Base-by-base conservation (phyloP, 2,113 vertebrate genomes). In the Saccopteryx leptura region DNA sequence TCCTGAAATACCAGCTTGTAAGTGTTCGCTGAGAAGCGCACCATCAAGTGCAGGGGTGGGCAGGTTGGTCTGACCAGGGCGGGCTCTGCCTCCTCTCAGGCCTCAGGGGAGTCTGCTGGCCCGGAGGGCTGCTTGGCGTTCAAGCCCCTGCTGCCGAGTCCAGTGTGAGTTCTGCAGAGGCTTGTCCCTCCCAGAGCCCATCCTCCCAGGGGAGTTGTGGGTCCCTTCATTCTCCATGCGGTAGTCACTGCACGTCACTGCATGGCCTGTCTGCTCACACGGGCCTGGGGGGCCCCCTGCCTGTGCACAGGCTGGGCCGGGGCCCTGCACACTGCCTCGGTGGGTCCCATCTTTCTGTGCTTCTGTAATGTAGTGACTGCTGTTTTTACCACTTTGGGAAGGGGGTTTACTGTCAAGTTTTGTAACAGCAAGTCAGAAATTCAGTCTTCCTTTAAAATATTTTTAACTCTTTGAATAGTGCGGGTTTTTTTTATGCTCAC, bases 401-500 rank as follows among this genome's bases (percentile, higher is more conserved):
- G 21, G 15, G 46, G 21, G 7, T 28, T 87, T 50, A 52, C 33
- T 50, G 39, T 82, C 46, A 78, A n/a, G 31, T 71, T 90, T 72
- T 86, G 17, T 31, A 17, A 66, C 12, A 3, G 26, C 7, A 9
- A 90, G 21, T 87, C 39, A 39, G 31, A 69, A 65, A 65, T 75
- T 90, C 69, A 71, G 17, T 48, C 60, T 80, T 94, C 88, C 58
- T 87, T 80, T 88, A 33, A 48, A 75, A n/a, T 80, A 69, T 4
- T 88, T 87, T 91, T 69, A 54, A 54, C 39, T 39, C 39, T 39
- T 39, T 39, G 39, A 39, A 39, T 39, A 39, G 39, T 39, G 3
- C 2, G 39, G 39, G 39, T 39, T 39, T 39, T 39, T 39, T 39
- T 39, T 39, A 39, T 39, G 39, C 39, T 39, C 39, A 39, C 39